These are phyloP conservation scores for Maconellicoccus hirsutus DNA, from an alignment of 1,140 invertebrate species.

Conservation along the genomic window DNA sequence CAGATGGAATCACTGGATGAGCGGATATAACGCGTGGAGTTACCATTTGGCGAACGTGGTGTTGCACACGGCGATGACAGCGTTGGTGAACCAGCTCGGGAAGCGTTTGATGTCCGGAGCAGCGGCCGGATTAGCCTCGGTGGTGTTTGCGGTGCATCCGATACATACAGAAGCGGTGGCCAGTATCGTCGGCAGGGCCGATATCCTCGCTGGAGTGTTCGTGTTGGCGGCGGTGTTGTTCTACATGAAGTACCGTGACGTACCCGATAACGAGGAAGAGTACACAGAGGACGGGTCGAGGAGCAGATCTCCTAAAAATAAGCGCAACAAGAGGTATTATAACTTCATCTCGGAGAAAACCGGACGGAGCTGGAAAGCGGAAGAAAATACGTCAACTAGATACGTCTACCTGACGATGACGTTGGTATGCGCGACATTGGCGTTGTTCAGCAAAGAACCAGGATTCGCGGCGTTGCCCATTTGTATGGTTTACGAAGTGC, in stretches of 20 bases:
- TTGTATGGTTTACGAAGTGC: conserved; percentile 38
- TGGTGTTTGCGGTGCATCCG: conserved; percentile 87
- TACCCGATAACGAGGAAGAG: not conserved
- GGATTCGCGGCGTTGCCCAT: conserved; percentile 78
- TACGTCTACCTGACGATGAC: conserved; percentile 77
- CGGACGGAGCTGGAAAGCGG: too few relatives aligned
- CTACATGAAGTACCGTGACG: conserved; percentile 46
- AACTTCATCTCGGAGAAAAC: not conserved
- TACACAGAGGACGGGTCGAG: not conserved
- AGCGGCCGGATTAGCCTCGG: conserved; percentile 43
- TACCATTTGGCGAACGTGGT: conserved; percentile 75
- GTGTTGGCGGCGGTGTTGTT: conserved; percentile 72
- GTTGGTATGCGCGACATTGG: conserved; percentile 57
- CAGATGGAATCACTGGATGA: conserved; percentile 67
- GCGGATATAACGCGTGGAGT: conserved; percentile 55
- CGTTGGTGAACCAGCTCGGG: conserved; percentile 49
- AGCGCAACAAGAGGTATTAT: not conserved
- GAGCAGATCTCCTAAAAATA: not conserved
- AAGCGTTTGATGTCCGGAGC: conserved; percentile 34
- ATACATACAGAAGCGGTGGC: conserved; percentile 92
- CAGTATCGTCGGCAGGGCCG: conserved; percentile 87
- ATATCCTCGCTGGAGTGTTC: conserved; percentile 80
- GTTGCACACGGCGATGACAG: conserved; percentile 64
- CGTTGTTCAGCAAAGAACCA: conserved; percentile 84
- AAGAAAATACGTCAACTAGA: too few relatives aligned